Evolutionary conservation across 2,113 vertebrate species (phyloP), one percentile per base, ranked within the genome.

Genomic region (Machaerirhynchus nigripectus): DNA sequence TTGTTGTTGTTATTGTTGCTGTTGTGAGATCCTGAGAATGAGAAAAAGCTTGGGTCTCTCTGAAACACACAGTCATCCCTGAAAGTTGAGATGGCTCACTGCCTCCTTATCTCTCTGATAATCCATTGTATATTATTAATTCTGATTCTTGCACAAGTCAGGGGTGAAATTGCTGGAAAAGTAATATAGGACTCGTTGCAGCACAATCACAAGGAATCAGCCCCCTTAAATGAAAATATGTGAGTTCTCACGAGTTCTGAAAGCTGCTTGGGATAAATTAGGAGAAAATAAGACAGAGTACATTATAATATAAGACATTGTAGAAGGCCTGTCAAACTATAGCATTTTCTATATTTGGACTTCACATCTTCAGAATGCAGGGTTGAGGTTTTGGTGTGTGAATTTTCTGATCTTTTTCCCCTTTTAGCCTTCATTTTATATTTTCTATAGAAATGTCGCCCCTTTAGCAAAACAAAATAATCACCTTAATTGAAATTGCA

Each of bases 401-500:
- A 57, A 35, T 69, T 64, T 92, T 71, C 65, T 0, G 7, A 4
- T 21, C 7, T 61, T 52, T 89, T 75, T 68, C 12, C 6, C 31
- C 31, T 31, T 39, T 84, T 31, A 57, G 7, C 9, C 15, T 44
- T 85, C 40, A 39, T 46, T 76, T 81, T 37, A 7, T 49, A 21
- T 76, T 65, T 90, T 53, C 74, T 35, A 35, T 0, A 11, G 53
- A 84, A 87, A 73, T 28, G 17, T 27, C 92, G 19, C 20, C 50
- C 27, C 52, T 59, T 60, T 82, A 71, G 28, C 13, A 83, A 93
- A 94, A 87, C 31, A 85, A 93, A 93, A 82, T 71, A 74, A 68
- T 89, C 39, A 56, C 35, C 37, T 68, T 75, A 94, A 91, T n/a
- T 85, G 70, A 87, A 95, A 91, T 91, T 56, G 61, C 28, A 83